Evolutionary conservation across 1,140 invertebrate genomes (phyloP), one percentile per base, ranked within the genome.

Genomic region (Drosophila ficusphila): DNA sequence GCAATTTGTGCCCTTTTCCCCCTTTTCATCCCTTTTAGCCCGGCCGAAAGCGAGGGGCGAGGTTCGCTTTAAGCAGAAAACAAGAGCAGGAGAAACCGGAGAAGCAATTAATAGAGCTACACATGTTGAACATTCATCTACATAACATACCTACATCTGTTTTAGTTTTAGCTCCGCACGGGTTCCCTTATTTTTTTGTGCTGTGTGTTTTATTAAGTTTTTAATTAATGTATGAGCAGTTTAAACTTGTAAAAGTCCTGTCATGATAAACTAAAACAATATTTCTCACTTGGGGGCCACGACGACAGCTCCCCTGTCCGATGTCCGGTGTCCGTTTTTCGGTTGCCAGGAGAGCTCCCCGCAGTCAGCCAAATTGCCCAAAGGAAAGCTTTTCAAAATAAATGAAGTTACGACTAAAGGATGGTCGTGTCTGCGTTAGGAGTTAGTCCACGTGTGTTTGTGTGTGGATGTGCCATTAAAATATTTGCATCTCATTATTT

Each of bases 181-280:
- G 27, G 65, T 29, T 57, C 18, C 18, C 29, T 49, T 57, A 56
- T 41, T 49, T 57, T 67, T 41, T 49, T 29, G 31, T 27, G 56
- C 36, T 71, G 60, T 77, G 76, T 70, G 65, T 86, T 88, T 86
- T 88, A 86, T 88, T 88, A 88, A 88, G 82, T 88, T 88, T 88
- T 88, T 88, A 88, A 88, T 88, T 88, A 88, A 88, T 88, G 82
- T 88, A 88, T 81, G 82, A 88, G 82, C 82, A 82, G 82, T 88
- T 88, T 82, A 88, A 88, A 88, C 82, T 88, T 88, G 82, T 88
- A 88, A 88, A 82, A 88, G 77, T 88, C 58, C 82, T 88, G 82
- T 81, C 82, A 88, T 88, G 82, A 88, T 88, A 88, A 88, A 88
- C 82, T 88, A 88, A 88, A 88, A 88, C 82, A 88, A 88, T 88